Percentiles rank a stretch among this genome's conserved stretches.
Evolutionary conservation across 2,797 vertebrate species (phyloP).

Genomic region (Orestias chungarensis): DNA sequence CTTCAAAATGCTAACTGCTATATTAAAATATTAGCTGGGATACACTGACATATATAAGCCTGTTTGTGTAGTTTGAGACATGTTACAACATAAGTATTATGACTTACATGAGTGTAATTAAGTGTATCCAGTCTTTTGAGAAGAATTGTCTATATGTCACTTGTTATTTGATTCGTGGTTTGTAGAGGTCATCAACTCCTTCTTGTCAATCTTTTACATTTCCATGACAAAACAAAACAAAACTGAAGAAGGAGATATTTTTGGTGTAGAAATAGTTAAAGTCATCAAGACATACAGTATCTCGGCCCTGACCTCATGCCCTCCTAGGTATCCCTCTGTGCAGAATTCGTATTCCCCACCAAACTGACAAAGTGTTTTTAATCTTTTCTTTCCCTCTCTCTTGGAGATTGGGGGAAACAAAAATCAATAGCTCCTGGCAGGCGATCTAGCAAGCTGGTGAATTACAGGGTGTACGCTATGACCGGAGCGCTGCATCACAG

Average conservation of each 20-base stretch:
- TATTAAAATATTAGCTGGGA: background rate
- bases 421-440: conserved; percentile 98
- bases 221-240: conserved; percentile 27
- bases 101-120: background rate
- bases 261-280: conserved; percentile 78
- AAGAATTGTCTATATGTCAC: background rate
- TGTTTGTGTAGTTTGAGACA: background rate
- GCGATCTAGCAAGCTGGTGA: conserved; percentile 93
- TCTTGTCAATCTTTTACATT: conserved; percentile 10
- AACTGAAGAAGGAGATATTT: conserved; percentile 60
- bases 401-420: conserved; percentile 98
- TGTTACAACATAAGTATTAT: background rate
- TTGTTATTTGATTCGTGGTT: background rate
- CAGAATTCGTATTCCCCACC: conserved; percentile 98
- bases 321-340: conserved; percentile 84
- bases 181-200: background rate
- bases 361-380: conserved; percentile 99
- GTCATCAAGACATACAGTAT: conserved; percentile 81
- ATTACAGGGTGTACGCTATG: conserved; percentile 78
- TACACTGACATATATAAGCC: background rate
- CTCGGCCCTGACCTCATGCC: conserved; percentile 83
- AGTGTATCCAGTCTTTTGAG: background rate
- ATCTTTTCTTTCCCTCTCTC: conserved; percentile 98
- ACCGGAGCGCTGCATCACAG: conserved; percentile 70
- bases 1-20: background rate